Evolutionary conservation across 2,888 invertebrate species (phyloP).

Genomic region (Carcina quercana): DNA sequence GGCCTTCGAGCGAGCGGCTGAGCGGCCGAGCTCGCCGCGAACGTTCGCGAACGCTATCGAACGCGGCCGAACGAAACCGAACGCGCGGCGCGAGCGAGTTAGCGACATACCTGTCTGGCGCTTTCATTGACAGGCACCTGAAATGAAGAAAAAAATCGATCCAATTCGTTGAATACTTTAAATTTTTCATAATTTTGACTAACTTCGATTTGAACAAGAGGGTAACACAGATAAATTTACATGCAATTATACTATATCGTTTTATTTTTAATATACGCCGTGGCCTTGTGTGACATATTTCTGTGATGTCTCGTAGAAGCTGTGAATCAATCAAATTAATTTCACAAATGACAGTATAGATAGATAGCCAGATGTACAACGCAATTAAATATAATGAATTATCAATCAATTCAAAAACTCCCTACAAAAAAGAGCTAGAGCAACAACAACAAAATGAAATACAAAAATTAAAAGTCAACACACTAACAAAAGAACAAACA

Average conservation of each 20-base stretch:
- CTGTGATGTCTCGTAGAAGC: no score
- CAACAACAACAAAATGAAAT: slow-evolving; percentile 40
- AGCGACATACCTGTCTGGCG: slow-evolving; percentile 81
- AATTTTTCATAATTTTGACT: slow-evolving; percentile 47
- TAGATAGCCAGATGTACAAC: no score
- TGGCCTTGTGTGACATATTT: no score
- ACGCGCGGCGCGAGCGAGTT: slow-evolving; percentile 58
- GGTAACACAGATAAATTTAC: slow-evolving; percentile 71
- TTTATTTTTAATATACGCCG: background rate
- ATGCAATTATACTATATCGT: slow-evolving; percentile 44
- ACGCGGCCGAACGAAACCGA: slow-evolving; percentile 65
- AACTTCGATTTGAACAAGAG: slow-evolving; percentile 23
- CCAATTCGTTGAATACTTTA: slow-evolving; percentile 77
- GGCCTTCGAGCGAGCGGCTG: slow-evolving; percentile 49
- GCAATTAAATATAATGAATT: slow-evolving; percentile 12
- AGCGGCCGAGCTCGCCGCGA: slow-evolving; percentile 55
- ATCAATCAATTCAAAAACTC: slow-evolving; percentile 18
- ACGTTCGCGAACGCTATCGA: slow-evolving; percentile 63
- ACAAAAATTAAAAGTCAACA: slow-evolving; percentile 71
- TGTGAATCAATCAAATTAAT: no score
- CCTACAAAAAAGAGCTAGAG: slow-evolving; percentile 10
- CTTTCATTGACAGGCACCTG: slow-evolving; percentile 85
- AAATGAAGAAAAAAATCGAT: slow-evolving; percentile 80
- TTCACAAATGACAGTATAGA: no score
- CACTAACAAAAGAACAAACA: slow-evolving; percentile 57